Conservation (phyloP, 2,113 vertebrate species). For the Cyanoliseus patagonus region DNA sequence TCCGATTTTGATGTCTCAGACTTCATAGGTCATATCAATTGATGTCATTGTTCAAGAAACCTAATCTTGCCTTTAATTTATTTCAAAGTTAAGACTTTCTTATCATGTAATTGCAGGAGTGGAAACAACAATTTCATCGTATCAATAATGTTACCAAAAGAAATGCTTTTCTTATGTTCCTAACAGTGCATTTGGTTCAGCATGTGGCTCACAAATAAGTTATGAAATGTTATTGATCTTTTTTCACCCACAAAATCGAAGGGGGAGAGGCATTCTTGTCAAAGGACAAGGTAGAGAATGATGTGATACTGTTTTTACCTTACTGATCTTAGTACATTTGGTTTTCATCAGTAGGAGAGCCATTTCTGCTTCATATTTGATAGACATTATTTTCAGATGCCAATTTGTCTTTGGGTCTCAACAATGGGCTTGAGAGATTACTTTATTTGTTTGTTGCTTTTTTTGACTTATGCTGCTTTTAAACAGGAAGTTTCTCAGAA, state of each 20-base stretch:
- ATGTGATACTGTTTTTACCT: neutral
- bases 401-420: constrained; percentile 23
- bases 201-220: neutral
- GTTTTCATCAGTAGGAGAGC: constrained; percentile 52
- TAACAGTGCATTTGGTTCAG: neutral
- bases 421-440: neutral
- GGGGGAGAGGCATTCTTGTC: neutral
- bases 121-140: neutral
- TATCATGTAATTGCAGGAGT: neutral
- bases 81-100: neutral
- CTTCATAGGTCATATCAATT: constrained; percentile 13
- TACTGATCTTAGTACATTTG: constrained; percentile 16
- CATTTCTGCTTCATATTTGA: constrained; percentile 49
- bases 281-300: neutral
- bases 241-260: neutral
- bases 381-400: constrained; percentile 25
- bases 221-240: neutral
- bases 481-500: neutral
- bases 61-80: neutral
- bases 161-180: neutral
- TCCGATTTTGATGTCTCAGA: neutral
- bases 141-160: neutral
- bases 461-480: neutral
- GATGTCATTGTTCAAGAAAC: neutral
- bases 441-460: neutral